These are phyloP conservation scores for Sebastes melanostomus DNA, from an alignment of 2,797 vertebrate species.

Conservation along the genomic window DNA sequence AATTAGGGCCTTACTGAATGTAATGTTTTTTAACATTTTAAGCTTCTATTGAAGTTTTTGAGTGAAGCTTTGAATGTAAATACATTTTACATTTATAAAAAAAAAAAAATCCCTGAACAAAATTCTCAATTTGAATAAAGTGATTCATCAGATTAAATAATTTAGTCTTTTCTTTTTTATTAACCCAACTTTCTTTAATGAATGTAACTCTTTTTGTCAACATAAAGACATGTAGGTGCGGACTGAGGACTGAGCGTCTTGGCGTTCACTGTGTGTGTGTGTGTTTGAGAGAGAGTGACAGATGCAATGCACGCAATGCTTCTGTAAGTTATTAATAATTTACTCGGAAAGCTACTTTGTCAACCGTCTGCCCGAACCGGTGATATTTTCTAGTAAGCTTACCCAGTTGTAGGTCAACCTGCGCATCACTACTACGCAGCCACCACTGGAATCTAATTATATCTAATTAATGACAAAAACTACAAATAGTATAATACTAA, in stretches of 20 bases:
- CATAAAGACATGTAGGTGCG: too few species aligned
- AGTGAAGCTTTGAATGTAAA: too few species aligned
- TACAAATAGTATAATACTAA: background rate
- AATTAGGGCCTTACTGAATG: too few species aligned
- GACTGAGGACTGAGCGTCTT: too few species aligned
- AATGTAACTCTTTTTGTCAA: background rate
- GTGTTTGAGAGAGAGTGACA: background rate
- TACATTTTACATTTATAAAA: too few species aligned
- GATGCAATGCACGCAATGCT: background rate
- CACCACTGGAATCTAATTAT: background rate
- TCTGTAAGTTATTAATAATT: background rate
- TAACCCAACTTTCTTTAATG: background rate
- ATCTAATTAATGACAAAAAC: too few species aligned
- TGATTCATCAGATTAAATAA: background rate
- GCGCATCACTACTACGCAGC: background rate
- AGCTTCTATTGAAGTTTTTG: too few species aligned
- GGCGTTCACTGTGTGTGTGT: background rate
- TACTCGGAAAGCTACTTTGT: background rate
- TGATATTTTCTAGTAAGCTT: background rate
- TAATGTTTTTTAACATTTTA: rapidly evolving
- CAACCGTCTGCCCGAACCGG: background rate
- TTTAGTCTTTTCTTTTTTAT: background rate
- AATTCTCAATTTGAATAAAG: background rate
- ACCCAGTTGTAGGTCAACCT: background rate
- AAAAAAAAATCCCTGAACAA: too few species aligned